A percentile compares a stretch with the other conserved stretches of the same genome.
These are phyloP conservation scores for Tribolium freemani DNA, from an alignment of 2,888 invertebrate genomes.

Conservation along the genomic window DNA sequence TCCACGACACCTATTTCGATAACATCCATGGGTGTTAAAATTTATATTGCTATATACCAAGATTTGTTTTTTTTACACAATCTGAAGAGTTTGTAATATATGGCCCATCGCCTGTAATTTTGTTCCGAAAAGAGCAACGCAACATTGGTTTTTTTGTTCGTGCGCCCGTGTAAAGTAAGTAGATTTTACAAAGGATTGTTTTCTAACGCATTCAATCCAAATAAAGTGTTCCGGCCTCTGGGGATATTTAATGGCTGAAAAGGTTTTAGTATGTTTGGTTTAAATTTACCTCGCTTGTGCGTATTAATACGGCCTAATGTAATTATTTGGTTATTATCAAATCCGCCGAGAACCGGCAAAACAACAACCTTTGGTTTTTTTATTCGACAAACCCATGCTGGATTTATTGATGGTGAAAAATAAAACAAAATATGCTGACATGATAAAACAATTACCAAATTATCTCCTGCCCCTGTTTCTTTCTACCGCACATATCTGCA, in stretches of 20 bases:
- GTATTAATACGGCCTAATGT: slow-evolving; percentile 44
- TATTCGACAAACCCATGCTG: background rate
- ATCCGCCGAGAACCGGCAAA: slow-evolving; percentile 32
- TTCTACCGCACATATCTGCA: slow-evolving; percentile 30
- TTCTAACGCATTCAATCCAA: slow-evolving; percentile 52
- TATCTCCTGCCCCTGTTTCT: slow-evolving; percentile 21
- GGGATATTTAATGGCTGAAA: slow-evolving; percentile 52
- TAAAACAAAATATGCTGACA: slow-evolving; percentile 12
- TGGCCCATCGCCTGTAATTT: too few species aligned
- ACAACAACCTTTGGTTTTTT: slow-evolving; percentile 10
- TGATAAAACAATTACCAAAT: slow-evolving; percentile 38
- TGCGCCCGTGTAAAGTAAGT: slow-evolving; percentile 43
- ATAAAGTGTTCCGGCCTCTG: slow-evolving; percentile 49
- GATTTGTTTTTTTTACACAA: too few species aligned
- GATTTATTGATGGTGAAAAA: background rate
- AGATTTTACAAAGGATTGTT: slow-evolving; percentile 50
- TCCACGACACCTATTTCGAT: too few species aligned
- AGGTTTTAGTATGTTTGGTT: slow-evolving; percentile 50
- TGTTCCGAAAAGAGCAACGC: background rate
- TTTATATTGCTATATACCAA: too few species aligned
- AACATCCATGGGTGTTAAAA: too few species aligned
- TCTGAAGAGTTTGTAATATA: too few species aligned
- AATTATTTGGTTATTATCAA: slow-evolving; percentile 48
- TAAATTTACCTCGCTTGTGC: slow-evolving; percentile 46
- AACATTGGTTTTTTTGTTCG: slow-evolving; percentile 23